phyloP scores from a whole-genome alignment of 2,113 vertebrate genomes.

The Pristiophorus japonicus region DNA sequence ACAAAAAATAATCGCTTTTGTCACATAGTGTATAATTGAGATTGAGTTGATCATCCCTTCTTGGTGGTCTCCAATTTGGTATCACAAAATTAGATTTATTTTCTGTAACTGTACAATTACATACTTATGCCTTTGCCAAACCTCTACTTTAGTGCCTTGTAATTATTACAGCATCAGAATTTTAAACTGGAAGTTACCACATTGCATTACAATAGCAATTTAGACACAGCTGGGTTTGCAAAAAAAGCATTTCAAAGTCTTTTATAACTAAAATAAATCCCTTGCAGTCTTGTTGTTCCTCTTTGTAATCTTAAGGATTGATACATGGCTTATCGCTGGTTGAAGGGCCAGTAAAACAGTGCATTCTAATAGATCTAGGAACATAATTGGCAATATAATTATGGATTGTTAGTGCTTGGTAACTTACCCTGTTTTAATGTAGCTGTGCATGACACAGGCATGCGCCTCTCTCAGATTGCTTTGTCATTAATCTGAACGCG shows the following conservation, averaged over 20 bases:
- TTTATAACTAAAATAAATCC: background rate
- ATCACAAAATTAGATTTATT: background rate
- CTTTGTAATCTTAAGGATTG: background rate
- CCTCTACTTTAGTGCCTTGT: background rate
- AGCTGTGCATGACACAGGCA: background rate
- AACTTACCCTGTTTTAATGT: background rate
- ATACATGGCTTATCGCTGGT: background rate
- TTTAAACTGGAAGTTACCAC: background rate
- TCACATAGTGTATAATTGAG: background rate
- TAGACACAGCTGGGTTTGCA: background rate
- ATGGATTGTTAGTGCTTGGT: background rate
- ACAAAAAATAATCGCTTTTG: background rate
- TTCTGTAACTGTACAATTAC: background rate
- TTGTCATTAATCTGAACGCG: background rate
- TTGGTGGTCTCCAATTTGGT: background rate
- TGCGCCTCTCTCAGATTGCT: background rate
- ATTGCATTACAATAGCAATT: background rate
- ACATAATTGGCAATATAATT: background rate
- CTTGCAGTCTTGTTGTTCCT: background rate
- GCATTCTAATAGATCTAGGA: background rate
- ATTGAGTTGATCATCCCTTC: background rate
- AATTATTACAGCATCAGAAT: background rate
- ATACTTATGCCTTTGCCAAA: background rate
- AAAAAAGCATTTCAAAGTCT: conserved; percentile 4
- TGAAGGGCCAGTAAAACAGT: background rate